Percentiles rank a stretch among this genome's conserved stretches.
phyloP scores from a whole-genome alignment of 2,797 vertebrate genomes.

The Danionella dracula region DNA sequence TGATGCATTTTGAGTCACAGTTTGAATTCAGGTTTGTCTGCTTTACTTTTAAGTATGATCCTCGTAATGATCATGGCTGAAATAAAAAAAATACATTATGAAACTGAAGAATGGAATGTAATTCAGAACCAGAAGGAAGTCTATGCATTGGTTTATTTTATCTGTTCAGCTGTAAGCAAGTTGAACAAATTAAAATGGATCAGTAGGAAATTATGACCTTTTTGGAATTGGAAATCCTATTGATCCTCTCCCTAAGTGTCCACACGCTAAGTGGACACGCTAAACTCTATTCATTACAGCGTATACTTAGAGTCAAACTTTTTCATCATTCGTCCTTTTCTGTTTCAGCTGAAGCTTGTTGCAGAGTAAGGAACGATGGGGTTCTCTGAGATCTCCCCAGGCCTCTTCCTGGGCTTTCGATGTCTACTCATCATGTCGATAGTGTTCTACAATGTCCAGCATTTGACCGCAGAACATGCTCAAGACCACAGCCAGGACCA shows the following conservation, averaged over 20 bases:
- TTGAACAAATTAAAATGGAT: too few relatives aligned
- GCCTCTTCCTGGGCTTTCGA: conserved; percentile 64
- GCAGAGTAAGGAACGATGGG: conserved; percentile 68
- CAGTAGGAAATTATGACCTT: too few relatives aligned
- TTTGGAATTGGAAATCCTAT: too few relatives aligned
- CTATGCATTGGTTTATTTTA: too few relatives aligned
- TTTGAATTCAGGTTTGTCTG: background rate
- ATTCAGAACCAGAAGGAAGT: too few relatives aligned
- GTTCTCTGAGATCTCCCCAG: conserved; percentile 51
- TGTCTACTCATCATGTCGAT: conserved; percentile 67
- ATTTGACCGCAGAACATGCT: conserved; percentile 58
- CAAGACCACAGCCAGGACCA: conserved; percentile 56
- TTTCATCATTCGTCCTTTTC: conserved; percentile 20
- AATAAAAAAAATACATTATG: too few relatives aligned
- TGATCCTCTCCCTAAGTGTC: too few relatives aligned
- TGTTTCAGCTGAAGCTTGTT: conserved; percentile 38
- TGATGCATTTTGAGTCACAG: conserved; percentile 9
- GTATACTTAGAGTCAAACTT: background rate
- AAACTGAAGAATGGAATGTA: background rate
- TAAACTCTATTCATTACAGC: too few relatives aligned
- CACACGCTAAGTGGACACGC: too few relatives aligned
- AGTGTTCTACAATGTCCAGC: conserved; percentile 68
- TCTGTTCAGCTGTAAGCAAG: too few relatives aligned
- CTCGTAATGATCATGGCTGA: background rate
- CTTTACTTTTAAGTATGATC: too few relatives aligned